Base-by-base conservation (phyloP, 1,140 invertebrate species). In the Tigriopus japonicus region DNA sequence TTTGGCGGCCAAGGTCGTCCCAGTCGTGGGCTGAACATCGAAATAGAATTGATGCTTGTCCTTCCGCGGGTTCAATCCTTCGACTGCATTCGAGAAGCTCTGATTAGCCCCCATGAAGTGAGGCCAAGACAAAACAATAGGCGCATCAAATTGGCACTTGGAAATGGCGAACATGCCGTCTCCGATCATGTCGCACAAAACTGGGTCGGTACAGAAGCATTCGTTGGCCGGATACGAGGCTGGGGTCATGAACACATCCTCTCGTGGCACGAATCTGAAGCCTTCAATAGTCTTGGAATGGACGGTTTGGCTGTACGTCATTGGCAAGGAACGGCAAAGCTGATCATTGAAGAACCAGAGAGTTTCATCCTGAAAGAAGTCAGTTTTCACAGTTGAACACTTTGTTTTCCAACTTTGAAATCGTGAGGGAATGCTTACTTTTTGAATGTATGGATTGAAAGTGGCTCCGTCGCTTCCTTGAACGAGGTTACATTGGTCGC, bases 311-410 rank as follows among this genome's bases (percentile, higher is more conserved):
- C 42, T 41, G 40, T 40, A 58, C 2, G 21, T 23, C 21, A 58
- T 24, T n/a, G 56, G 56, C 56, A 58, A 40, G 56, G 56, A 23
- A 2, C 56, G 23, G 17, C 56, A 58, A 24, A 58, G 40, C 17
- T 58, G 56, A 23, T 58, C 56, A 23, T 58, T 58, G 56, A 58
- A 58, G 40, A 58, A 58, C 56, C 56, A 58, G 12, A 58, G 21
- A 5, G 35, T 58, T 17, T 58, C 56, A 10, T 58, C 14, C 52
- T 54, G 13, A 6, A 51, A n/a, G 10, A 51, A 51, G 28, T 5
- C 28, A 35, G 9, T 35, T 35, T 3, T 3, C 28, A 35, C 3
- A 35, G 28, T 9, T n/a, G n/a, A n/a, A n/a, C n/a, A n/a, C n/a
- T n/a, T n/a, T n/a, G n/a, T n/a, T n/a, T 35, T 35, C 3, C 9